Evolutionary conservation across 2,888 invertebrate genomes (phyloP).

Genomic region (Malthinus flaveolus): DNA sequence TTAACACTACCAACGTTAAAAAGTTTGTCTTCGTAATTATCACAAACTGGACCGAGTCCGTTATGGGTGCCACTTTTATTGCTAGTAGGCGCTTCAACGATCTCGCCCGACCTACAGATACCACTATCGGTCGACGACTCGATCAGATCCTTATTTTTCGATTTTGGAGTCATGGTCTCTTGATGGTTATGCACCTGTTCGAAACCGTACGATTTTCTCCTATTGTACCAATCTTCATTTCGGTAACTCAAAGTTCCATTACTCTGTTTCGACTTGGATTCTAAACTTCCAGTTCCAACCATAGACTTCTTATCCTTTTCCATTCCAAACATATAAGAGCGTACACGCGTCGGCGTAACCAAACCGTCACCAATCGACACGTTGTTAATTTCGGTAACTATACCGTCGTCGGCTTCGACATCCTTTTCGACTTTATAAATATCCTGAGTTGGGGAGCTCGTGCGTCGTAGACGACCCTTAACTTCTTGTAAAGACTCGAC

Average conservation of each 20-base stretch:
- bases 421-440: slow-evolving; percentile 36
- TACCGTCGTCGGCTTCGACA: slow-evolving; percentile 53
- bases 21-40: slow-evolving; percentile 4
- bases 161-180: slow-evolving; percentile 42
- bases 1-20: slow-evolving; percentile 32
- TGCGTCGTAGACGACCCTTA: slow-evolving; percentile 59
- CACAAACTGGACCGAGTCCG: slow-evolving; percentile 5
- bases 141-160: slow-evolving; percentile 60
- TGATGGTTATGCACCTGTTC: slow-evolving; percentile 57
- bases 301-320: slow-evolving; percentile 48
- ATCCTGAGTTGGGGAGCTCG: slow-evolving; percentile 56
- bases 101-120: slow-evolving; percentile 72
- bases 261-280: slow-evolving; percentile 52
- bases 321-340: slow-evolving; percentile 56
- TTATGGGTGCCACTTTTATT: slow-evolving; percentile 19
- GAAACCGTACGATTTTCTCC: slow-evolving; percentile 79
- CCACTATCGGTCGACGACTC: slow-evolving; percentile 81
- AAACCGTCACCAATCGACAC: slow-evolving; percentile 40
- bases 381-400: slow-evolving; percentile 50
- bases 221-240: slow-evolving; percentile 70
- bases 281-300: slow-evolving; percentile 55
- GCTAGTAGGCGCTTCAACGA: slow-evolving; percentile 56
- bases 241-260: slow-evolving; percentile 44
- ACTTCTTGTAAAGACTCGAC: slow-evolving; percentile 65
- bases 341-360: slow-evolving; percentile 45